These are phyloP conservation scores for Sceloporus undulatus DNA, from an alignment of 2,113 vertebrate genomes.

Conservation along the genomic window DNA sequence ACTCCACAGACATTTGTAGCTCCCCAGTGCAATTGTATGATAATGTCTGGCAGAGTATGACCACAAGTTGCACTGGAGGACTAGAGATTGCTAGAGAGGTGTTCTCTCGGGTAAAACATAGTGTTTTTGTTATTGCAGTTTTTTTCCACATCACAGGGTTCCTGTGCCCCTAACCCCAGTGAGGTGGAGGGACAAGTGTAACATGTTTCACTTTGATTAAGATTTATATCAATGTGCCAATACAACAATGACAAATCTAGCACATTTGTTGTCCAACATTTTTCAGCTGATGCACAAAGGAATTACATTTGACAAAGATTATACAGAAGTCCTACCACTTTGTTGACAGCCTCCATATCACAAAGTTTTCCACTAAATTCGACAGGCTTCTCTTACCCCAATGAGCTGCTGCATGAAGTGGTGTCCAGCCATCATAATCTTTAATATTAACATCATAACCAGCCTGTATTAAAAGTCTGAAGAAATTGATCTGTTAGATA, in stretches of 20 bases:
- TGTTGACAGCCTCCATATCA: constrained; percentile 97
- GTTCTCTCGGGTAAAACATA: no score
- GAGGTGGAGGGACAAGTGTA: no score
- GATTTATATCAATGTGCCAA: no score
- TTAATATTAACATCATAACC: constrained; percentile 99
- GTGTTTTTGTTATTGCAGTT: no score
- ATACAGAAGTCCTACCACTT: constrained; percentile 91
- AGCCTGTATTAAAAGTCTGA: constrained; percentile 98
- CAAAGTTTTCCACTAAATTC: constrained; percentile 98
- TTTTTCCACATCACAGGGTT: no score
- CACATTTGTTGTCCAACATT: constrained; percentile 70
- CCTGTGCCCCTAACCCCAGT: no score
- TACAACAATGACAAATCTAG: constrained; percentile 57
- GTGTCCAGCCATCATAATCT: constrained; percentile 98
- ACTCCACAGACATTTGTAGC: no score
- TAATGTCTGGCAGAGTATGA: no score
- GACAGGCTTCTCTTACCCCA: constrained; percentile 99
- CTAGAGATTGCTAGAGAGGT: no score
- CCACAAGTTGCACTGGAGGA: no score
- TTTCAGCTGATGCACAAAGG: constrained; percentile 74
- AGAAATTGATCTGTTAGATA: constrained; percentile 66
- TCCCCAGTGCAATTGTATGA: no score
- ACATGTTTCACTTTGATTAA: no score
- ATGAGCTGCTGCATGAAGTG: constrained; percentile 96
- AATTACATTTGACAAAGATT: constrained; percentile 74